Conservation (phyloP, 2,113 vertebrate genomes). For the Leucopsar rothschildi region DNA sequence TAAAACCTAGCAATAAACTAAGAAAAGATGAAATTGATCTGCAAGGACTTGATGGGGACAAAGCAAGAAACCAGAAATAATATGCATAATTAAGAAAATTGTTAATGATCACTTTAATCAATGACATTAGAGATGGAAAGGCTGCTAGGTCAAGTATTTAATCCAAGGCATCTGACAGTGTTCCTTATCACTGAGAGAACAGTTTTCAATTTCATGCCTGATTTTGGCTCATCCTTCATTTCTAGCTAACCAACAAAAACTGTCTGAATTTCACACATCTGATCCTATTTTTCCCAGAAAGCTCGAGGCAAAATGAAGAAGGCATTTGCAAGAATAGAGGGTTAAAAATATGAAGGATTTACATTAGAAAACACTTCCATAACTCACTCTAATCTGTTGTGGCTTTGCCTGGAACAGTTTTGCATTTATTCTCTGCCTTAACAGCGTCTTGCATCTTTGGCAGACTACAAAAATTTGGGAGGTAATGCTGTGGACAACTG, state of each 20-base stretch:
- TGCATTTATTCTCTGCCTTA: background rate
- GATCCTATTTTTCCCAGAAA: background rate
- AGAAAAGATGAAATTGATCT: background rate
- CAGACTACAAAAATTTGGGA: background rate
- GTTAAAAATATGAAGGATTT: background rate
- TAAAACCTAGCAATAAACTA: background rate
- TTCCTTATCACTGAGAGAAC: constrained; percentile 16
- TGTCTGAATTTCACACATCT: background rate
- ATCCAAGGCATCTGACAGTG: background rate
- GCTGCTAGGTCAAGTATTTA: background rate
- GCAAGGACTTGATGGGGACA: background rate
- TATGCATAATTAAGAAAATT: background rate
- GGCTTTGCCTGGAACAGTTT: background rate
- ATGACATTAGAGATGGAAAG: background rate
- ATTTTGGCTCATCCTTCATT: constrained; percentile 24
- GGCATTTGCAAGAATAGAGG: background rate
- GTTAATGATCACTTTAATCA: background rate
- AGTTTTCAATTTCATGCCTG: constrained; percentile 39
- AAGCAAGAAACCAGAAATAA: background rate
- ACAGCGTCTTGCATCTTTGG: background rate
- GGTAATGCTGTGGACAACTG: background rate
- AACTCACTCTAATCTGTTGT: background rate
- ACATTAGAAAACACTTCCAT: background rate
- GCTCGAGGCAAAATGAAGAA: background rate
- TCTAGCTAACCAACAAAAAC: background rate